phyloP scores from a whole-genome alignment of 2,888 invertebrate species.

The Nomada goodeniana region DNA sequence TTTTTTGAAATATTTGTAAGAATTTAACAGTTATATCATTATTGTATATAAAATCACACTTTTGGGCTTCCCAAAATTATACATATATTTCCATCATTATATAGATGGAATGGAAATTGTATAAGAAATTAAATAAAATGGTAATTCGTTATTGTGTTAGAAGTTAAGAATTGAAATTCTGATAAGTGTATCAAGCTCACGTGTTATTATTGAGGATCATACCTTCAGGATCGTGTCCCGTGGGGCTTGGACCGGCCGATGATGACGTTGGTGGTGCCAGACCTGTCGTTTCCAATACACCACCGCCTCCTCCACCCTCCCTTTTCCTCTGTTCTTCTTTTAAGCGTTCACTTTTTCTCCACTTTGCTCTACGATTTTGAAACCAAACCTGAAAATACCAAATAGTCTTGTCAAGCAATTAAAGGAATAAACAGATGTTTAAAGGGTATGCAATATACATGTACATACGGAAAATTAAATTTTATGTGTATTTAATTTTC shows the following conservation, averaged over 20 bases:
- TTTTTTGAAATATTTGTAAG: too few species aligned
- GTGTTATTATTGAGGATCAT: constrained; percentile 33
- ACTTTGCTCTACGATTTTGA: constrained; percentile 96
- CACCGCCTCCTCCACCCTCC: constrained; percentile 87
- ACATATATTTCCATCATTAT: too few species aligned
- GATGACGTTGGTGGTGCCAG: constrained; percentile 74
- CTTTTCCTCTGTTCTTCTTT: constrained; percentile 96
- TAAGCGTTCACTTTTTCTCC: constrained; percentile 95
- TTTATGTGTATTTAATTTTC: too few species aligned
- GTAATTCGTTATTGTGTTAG: too few species aligned
- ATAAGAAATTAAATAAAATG: neutral
- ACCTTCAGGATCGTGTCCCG: constrained; percentile 76
- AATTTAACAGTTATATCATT: too few species aligned
- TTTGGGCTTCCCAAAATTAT: too few species aligned
- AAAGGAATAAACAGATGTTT: neutral
- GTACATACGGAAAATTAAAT: too few species aligned
- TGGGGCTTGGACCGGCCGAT: constrained; percentile 78
- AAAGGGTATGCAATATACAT: too few species aligned
- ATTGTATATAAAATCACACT: too few species aligned
- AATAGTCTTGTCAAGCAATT: neutral
- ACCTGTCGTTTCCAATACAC: constrained; percentile 66
- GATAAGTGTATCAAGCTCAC: neutral
- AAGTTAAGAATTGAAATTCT: neutral
- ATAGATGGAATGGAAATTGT: too few species aligned
- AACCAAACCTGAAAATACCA: constrained; percentile 92